Percentiles rank a stretch among this genome's conserved stretches.
Conservation (phyloP, 2,113 vertebrate species). For the Silurus meridionalis region DNA sequence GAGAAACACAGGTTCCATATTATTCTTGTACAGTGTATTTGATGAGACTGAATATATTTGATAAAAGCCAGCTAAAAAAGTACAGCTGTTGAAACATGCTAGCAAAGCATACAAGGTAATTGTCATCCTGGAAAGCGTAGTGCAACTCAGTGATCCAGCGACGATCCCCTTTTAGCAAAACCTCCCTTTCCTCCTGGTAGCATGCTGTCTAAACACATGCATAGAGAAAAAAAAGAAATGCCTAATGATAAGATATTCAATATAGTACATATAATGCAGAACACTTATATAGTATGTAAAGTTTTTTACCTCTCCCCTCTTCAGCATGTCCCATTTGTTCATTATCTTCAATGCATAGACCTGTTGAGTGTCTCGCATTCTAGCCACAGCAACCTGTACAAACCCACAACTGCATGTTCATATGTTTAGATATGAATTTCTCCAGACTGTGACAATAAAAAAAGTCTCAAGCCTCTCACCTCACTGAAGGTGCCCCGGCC, state of each 20-base stretch:
- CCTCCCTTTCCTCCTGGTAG: constrained; percentile 84
- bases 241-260: neutral
- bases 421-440: neutral
- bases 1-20: neutral
- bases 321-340: constrained; percentile 89
- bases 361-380: constrained; percentile 75
- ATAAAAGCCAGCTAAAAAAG: neutral
- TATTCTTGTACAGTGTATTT: neutral
- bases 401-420: neutral
- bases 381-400: constrained; percentile 79
- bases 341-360: constrained; percentile 87
- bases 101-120: constrained; percentile 75
- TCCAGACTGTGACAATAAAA: neutral
- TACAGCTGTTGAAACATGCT: neutral
- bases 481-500: constrained; percentile 86
- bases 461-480: constrained; percentile 67
- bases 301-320: constrained; percentile 77
- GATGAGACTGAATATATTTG: neutral
- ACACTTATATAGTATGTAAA: neutral
- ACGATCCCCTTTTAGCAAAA: constrained; percentile 79
- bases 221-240: neutral
- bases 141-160: constrained; percentile 85
- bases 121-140: constrained; percentile 85
- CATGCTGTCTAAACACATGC: constrained; percentile 74
- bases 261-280: neutral